Evolutionary conservation across 2,888 invertebrate species (phyloP), one percentile per base, ranked within the genome.

Genomic region (Troides helena): DNA sequence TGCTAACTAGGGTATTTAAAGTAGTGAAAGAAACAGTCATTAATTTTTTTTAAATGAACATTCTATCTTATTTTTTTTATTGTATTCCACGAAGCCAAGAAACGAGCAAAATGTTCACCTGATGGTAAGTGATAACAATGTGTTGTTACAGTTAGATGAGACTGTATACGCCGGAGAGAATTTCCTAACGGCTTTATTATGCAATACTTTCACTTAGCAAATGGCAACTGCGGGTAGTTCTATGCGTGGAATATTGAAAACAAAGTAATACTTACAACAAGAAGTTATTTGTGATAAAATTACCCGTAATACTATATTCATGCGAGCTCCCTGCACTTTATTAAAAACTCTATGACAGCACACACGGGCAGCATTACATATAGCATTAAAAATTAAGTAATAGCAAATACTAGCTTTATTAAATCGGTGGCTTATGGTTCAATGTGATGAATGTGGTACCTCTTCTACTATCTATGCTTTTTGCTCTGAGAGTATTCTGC

Each of bases 351-450:
- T 76, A 78, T 74, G 80, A 81, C 66, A 66, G 71, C 61, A 72
- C 74, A 74, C 73, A 75, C 76, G 76, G 71, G 65, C 67, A 75
- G 74, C 76, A 73, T 76, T 85, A 82, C 80, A 82, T 85, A 84
- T 83, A 78, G 79, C 77, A 74, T 78, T 81, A 85, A 85, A 87
- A 86, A 86, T 86, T 84, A 85, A 81, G 83, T 77, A 79, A 82
- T 84, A 82, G 81, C 83, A 78, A 83, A 78, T 78, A 74, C 77
- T 78, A 76, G 78, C 78, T 83, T 86, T 87, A 87, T 86, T 87
- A 87, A 88, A 87, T 80, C 78, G 80, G 72, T 72, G 74, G 69
- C 75, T 68, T 68, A 56, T 72, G 71, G 65, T 68, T 65, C 62
- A 57, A 63, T 64, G 71, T 72, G 71, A 75, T 76, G 76, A 57